phyloP scores from a whole-genome alignment of 2,888 invertebrate genomes.

The Plusia festucae region DNA sequence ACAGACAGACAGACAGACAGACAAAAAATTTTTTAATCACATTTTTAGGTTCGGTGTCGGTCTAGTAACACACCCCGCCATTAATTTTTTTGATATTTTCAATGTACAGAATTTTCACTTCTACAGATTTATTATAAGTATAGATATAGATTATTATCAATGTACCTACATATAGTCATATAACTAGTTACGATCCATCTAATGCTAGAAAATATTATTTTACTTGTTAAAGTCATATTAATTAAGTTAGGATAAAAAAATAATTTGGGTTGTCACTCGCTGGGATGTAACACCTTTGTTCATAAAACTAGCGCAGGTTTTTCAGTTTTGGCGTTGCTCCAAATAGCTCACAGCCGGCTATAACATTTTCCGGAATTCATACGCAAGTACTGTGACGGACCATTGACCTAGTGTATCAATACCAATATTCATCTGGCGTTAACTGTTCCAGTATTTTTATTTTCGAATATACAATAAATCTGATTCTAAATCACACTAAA shows the following conservation, averaged over 20 bases:
- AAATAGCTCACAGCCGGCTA: conserved; percentile 46
- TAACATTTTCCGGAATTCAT: conserved; percentile 16
- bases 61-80: no score
- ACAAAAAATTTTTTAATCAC: no score
- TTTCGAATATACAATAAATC: no score
- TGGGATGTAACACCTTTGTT: conserved; percentile 27
- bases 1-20: no score
- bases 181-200: no score
- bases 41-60: no score
- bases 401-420: conserved; percentile 5
- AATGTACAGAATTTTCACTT: no score
- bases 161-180: no score
- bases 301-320: conserved; percentile 37
- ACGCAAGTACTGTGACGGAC: conserved; percentile 19
- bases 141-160: no score
- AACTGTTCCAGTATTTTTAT: not conserved
- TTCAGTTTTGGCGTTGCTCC: conserved; percentile 48
- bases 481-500: no score
- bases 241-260: not conserved
- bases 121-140: no score
- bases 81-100: no score
- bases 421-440: conserved; percentile 3
- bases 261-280: conserved; percentile 8
- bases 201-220: not conserved
- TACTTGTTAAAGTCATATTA: not conserved